These are phyloP conservation scores for Trachelus troglodyta DNA, from an alignment of 2,888 invertebrate genomes.

Conservation along the genomic window DNA sequence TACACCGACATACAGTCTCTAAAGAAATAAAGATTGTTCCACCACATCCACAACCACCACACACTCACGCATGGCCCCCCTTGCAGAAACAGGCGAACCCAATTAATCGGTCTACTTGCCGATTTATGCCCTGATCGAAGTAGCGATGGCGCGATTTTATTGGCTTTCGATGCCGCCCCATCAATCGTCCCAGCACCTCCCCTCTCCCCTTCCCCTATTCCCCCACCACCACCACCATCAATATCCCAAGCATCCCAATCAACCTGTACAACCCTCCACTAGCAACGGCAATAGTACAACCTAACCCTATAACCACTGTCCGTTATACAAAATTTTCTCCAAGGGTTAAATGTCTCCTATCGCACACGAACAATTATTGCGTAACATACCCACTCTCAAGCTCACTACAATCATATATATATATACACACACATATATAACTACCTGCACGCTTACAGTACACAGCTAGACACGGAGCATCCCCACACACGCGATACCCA, in stretches of 20 bases:
- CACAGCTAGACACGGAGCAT: not conserved
- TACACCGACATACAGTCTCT: not conserved
- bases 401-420: not conserved
- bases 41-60: not conserved
- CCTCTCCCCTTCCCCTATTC: conserved; percentile 35
- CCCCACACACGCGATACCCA: not conserved
- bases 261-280: not conserved
- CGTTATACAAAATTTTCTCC: not conserved
- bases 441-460: not conserved
- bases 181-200: conserved; percentile 36
- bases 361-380: not conserved
- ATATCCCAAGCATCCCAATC: not conserved
- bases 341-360: not conserved
- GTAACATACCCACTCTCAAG: not conserved
- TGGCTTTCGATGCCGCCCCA: conserved; percentile 46
- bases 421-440: not conserved
- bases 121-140: conserved; percentile 43
- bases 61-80: not conserved
- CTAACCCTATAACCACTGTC: not conserved
- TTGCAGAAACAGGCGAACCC: conserved; percentile 24
- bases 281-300: not conserved
- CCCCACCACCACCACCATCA: conserved; percentile 8
- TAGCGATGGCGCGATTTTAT: conserved; percentile 44
- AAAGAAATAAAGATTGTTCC: not conserved
- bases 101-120: conserved; percentile 51